Base-by-base conservation (phyloP, 2,797 vertebrate species). In the Podargus strigoides region DNA sequence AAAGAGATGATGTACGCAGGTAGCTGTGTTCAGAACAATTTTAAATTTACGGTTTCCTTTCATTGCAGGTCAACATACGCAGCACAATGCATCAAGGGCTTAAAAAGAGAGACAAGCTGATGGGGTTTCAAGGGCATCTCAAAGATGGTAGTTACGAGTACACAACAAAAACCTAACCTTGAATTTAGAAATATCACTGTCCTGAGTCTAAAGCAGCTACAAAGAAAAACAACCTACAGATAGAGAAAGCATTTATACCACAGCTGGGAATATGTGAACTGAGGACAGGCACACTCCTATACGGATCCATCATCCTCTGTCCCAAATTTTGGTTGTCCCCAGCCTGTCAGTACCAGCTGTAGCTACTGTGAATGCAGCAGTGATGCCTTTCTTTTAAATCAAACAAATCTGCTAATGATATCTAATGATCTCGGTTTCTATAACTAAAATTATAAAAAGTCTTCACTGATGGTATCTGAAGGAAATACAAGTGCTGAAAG, bases 251-350 rank as follows among this genome's bases (percentile, higher is more conserved):
- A 72, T 64, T 66, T 55, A 53, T 34, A 30, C n/a, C 46, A 50
- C 60, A 81, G 27, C 34, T 28, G 49, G 32, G 34, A 64, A 27
- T 26, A 26, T 1, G 16, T 12, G 22, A 19, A 18, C 14, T 42
- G 30, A 17, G 0, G 3, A 50, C 7, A 47, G 37, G 24, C 18
- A 27, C 3, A 3, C 34, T 72, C 10, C 7, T 18, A 8, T 1
- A 39, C 10, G 22, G 49, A 67, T 34, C 50, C 19, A 15, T 36
- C 27, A 24, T 41, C 8, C 15, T 34, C 27, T 63, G 21, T 74
- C 27, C 17, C 30, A 60, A 28, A 52, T 32, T 17, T 26, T 58
- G 23, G 5, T 30, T 70, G 37, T 21, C 27, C 59, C 30, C 36
- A 15, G 20, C 41, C 49, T 36, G 20, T 46, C 34, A 50, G 56